phyloP scores from a whole-genome alignment of 1,140 invertebrate genomes.

The Phthorimaea operculella region DNA sequence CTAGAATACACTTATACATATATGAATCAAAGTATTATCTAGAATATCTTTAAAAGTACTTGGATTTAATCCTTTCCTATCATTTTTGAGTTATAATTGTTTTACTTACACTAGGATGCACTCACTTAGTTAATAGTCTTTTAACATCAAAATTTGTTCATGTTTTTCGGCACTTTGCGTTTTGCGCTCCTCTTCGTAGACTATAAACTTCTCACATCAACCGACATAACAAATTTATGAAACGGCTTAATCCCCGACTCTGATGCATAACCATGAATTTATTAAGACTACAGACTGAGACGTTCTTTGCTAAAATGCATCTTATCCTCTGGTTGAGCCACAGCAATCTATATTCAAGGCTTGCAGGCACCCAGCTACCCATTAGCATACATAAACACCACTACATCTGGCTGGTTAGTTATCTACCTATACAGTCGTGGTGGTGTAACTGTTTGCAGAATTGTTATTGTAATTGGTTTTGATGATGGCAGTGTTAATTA shows the following conservation, averaged over 20 bases:
- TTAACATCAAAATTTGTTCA: too few relatives aligned
- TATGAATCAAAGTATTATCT: too few relatives aligned
- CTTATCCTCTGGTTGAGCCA: background rate
- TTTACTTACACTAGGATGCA: too few relatives aligned
- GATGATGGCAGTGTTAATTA: too few relatives aligned
- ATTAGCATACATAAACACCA: constrained; percentile 26
- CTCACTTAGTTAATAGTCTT: too few relatives aligned
- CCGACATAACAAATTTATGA: background rate
- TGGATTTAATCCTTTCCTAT: too few relatives aligned
- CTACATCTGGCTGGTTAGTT: constrained; percentile 3
- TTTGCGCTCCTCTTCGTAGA: too few relatives aligned
- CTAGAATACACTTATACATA: too few relatives aligned
- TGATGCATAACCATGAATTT: constrained; percentile 1
- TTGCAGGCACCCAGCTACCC: constrained; percentile 9
- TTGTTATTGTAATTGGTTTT: background rate
- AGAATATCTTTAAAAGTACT: too few relatives aligned
- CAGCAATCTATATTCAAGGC: constrained; percentile 31
- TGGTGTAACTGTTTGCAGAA: background rate
- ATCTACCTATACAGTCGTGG: background rate
- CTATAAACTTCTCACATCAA: too few relatives aligned
- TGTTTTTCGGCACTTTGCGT: too few relatives aligned
- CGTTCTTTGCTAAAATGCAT: background rate
- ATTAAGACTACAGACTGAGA: background rate
- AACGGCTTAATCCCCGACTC: background rate
- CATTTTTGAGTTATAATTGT: too few relatives aligned